Evolutionary conservation across 2,113 vertebrate genomes (phyloP).

Genomic region (Neotoma lepida): DNA sequence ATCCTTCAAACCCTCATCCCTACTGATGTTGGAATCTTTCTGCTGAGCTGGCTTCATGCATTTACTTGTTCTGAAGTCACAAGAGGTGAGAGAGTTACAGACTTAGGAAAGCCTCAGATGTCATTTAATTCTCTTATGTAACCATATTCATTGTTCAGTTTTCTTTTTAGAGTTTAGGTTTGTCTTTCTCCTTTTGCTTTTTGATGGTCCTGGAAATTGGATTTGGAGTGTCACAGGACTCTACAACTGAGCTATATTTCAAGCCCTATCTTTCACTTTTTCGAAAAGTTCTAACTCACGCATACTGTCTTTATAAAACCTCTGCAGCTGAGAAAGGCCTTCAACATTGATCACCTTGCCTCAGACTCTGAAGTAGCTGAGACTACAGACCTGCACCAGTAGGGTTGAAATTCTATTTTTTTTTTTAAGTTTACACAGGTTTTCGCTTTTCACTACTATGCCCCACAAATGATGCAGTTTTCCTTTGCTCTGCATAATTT

Average conservation of each 20-base stretch:
- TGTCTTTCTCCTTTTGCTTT: background rate
- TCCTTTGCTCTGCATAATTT: background rate
- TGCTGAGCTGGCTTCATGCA: background rate
- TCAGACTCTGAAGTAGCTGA: background rate
- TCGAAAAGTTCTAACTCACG: background rate
- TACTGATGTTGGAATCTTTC: background rate
- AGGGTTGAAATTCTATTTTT: background rate
- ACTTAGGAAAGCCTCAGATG: too few relatives aligned
- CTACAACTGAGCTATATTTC: background rate
- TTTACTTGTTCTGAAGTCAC: background rate
- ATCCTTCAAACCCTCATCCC: background rate
- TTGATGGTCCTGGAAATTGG: background rate
- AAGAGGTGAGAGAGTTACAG: background rate
- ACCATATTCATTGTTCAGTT: background rate
- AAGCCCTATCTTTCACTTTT: background rate
- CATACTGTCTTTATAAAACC: background rate
- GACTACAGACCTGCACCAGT: background rate
- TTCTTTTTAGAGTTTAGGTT: background rate
- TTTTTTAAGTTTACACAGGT: background rate
- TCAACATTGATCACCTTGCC: background rate
- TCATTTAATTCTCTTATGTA: background rate
- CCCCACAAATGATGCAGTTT: background rate
- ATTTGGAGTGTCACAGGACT: too few relatives aligned
- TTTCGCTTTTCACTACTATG: background rate
- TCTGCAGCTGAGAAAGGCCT: background rate